Conservation (phyloP, 2,888 invertebrate species). For the Hipparchia semele region DNA sequence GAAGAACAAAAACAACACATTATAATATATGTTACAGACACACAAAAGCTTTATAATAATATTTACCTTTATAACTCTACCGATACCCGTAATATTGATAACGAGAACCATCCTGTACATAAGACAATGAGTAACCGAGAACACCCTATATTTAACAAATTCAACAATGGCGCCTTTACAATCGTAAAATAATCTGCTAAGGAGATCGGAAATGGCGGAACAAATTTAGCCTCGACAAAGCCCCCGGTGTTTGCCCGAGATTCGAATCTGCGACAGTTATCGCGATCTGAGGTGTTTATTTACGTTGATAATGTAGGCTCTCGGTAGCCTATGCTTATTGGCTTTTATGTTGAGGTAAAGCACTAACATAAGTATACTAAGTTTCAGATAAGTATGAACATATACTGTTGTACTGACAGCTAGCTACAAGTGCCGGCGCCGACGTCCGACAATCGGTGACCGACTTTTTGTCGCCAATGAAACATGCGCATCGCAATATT, state of each 20-base stretch:
- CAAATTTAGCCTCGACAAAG: constrained; percentile 80
- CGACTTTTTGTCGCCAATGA: too few species aligned
- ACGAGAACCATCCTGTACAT: constrained; percentile 8
- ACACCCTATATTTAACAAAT: constrained; percentile 30
- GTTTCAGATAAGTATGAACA: too few species aligned
- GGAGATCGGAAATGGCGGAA: constrained; percentile 78
- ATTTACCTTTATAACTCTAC: not conserved
- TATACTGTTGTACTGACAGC: too few species aligned
- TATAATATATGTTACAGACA: not conserved
- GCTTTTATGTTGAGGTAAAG: not conserved
- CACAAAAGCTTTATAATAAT: constrained; percentile 4
- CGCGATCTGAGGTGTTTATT: constrained; percentile 68
- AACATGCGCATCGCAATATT: too few species aligned
- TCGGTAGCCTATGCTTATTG: not conserved
- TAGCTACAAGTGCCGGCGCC: too few species aligned
- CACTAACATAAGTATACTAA: not conserved
- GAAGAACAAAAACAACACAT: too few species aligned
- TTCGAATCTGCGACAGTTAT: constrained; percentile 72
- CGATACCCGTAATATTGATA: constrained; percentile 8
- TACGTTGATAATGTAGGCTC: constrained; percentile 44
- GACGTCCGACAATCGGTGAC: too few species aligned
- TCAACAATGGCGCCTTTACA: constrained; percentile 64
- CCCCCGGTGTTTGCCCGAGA: constrained; percentile 75
- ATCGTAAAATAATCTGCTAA: constrained; percentile 74
- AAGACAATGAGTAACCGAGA: constrained; percentile 16